phyloP scores from a whole-genome alignment of 2,888 invertebrate genomes.

The Anorthoa munda region DNA sequence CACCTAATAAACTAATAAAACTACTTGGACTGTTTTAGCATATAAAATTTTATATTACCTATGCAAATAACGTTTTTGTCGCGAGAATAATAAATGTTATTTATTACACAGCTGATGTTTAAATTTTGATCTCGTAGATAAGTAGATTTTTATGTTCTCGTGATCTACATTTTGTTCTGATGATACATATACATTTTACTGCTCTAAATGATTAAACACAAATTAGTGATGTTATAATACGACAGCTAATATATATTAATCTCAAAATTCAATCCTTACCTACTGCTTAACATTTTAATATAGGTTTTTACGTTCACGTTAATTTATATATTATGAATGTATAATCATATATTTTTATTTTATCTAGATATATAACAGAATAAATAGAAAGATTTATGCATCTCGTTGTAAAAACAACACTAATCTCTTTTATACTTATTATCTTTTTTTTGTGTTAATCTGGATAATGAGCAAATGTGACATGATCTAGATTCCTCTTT shows the following conservation, averaged over 20 bases:
- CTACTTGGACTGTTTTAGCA: constrained; percentile 44
- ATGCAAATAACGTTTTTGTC: constrained; percentile 61
- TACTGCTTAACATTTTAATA: constrained; percentile 36
- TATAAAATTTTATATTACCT: constrained; percentile 50
- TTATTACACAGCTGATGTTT: constrained; percentile 54
- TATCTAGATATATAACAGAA: constrained; percentile 13
- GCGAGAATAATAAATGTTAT: constrained; percentile 57
- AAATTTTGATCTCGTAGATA: constrained; percentile 58
- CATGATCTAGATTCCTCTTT: constrained; percentile 13
- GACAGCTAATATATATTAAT: constrained; percentile 62
- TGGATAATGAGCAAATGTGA: constrained; percentile 14
- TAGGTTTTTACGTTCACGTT: constrained; percentile 40
- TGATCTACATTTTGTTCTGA: constrained; percentile 47
- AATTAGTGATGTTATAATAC: constrained; percentile 60
- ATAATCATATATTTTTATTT: constrained; percentile 36
- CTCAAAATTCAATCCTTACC: constrained; percentile 28
- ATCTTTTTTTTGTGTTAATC: constrained; percentile 3
- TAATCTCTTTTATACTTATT: neutral
- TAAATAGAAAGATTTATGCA: constrained; percentile 48
- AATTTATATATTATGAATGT: constrained; percentile 38
- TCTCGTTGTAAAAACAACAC: constrained; percentile 28
- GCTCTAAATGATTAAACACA: constrained; percentile 52
- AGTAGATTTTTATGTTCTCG: constrained; percentile 56
- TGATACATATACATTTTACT: constrained; percentile 51
- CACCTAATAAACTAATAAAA: constrained; percentile 47